These are phyloP conservation scores for Synergus itoensis DNA, from an alignment of 2,888 invertebrate species.

Conservation along the genomic window DNA sequence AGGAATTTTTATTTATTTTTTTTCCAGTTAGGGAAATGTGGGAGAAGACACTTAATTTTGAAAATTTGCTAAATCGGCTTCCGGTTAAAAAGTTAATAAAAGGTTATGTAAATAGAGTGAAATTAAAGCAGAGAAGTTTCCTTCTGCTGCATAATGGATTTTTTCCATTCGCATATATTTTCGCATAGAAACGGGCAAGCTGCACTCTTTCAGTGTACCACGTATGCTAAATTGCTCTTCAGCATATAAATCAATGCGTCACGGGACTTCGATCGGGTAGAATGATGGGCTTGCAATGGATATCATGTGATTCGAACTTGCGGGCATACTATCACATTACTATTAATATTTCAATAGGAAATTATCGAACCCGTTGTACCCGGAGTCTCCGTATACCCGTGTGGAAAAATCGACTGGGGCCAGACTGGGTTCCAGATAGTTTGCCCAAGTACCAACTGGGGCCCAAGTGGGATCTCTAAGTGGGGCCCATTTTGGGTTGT, in stretches of 20 bases:
- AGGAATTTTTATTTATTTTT: too few relatives aligned
- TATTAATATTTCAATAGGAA: slow-evolving; percentile 75
- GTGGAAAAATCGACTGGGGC: too few relatives aligned
- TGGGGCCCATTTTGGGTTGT: too few relatives aligned
- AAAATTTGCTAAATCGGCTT: neutral
- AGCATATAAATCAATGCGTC: slow-evolving; percentile 59
- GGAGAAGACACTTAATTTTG: neutral
- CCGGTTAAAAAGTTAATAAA: neutral
- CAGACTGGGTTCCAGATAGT: too few relatives aligned
- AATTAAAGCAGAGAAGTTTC: neutral
- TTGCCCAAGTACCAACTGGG: too few relatives aligned
- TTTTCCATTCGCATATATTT: neutral
- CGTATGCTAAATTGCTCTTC: slow-evolving; percentile 50
- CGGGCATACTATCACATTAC: slow-evolving; percentile 65
- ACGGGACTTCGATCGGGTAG: slow-evolving; percentile 48
- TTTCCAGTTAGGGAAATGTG: neutral
- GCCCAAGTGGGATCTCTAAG: too few relatives aligned
- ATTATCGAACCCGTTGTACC: slow-evolving; percentile 63
- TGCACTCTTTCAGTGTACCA: neutral
- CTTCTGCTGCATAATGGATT: neutral
- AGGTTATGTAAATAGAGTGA: neutral
- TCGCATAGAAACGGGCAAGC: neutral
- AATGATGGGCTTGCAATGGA: slow-evolving; percentile 66
- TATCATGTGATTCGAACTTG: slow-evolving; percentile 64
- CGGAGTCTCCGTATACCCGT: slow-evolving; percentile 47